These are phyloP conservation scores for Gymnosoma rotundatum DNA, from an alignment of 2,888 invertebrate species.

Conservation along the genomic window DNA sequence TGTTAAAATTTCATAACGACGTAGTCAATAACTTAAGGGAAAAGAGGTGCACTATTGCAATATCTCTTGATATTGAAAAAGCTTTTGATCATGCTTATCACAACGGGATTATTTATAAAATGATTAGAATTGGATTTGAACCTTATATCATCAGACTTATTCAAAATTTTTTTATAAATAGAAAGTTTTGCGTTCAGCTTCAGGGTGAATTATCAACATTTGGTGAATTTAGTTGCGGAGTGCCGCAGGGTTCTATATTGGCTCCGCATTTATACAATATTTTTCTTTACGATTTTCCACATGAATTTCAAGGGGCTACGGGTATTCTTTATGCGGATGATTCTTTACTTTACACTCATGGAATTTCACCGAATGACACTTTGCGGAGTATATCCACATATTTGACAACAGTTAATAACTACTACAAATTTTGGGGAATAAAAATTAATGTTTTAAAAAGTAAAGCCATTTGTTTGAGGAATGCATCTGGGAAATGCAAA, in stretches of 20 bases:
- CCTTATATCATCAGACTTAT: not conserved
- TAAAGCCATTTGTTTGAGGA: not conserved
- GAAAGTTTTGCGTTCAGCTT: not conserved
- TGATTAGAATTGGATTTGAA: not conserved
- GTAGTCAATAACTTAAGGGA: not conserved
- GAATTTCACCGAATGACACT: not conserved
- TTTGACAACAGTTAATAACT: too few species aligned
- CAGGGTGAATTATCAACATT: not conserved
- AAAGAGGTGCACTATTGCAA: too few species aligned
- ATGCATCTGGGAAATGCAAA: constrained; percentile 4
- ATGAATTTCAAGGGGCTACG: not conserved
- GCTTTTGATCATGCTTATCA: constrained; percentile 3
- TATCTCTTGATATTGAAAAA: too few species aligned
- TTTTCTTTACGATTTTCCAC: not conserved
- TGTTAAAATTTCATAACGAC: constrained; percentile 3
- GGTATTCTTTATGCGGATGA: not conserved
- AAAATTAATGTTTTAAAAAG: not conserved
- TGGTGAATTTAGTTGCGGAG: not conserved
- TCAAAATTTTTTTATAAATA: not conserved
- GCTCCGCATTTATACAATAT: too few species aligned
- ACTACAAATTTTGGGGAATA: not conserved
- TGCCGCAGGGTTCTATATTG: not conserved
- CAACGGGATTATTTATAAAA: constrained; percentile 3
- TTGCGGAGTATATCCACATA: not conserved
- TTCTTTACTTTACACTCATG: not conserved